Conservation (phyloP, 53 echinoderm and acorn worm genomes). For the Stichopus horrens region DNA sequence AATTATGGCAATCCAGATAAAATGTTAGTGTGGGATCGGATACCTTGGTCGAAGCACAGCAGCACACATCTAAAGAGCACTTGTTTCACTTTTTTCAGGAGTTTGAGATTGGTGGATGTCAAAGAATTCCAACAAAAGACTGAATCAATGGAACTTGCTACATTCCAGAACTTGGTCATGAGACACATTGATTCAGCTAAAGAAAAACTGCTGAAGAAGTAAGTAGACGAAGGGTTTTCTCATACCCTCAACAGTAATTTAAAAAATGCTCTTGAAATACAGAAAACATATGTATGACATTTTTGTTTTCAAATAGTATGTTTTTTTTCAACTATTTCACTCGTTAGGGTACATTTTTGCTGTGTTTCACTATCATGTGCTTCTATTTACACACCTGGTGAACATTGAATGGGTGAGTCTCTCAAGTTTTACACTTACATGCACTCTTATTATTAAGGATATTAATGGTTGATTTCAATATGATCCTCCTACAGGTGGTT, state of each 20-base stretch:
- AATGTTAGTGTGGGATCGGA: background rate
- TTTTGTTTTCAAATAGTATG: too few species aligned
- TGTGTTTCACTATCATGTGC: too few species aligned
- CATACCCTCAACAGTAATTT: too few species aligned
- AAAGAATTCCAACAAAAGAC: slow-evolving; percentile 89
- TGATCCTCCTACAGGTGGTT: slow-evolving; percentile 70
- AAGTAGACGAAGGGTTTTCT: slow-evolving; percentile 31
- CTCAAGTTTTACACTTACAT: background rate
- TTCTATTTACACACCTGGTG: too few species aligned
- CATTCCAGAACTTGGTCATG: slow-evolving; percentile 99
- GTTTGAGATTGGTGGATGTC: slow-evolving; percentile 85
- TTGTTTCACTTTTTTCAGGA: slow-evolving; percentile 53
- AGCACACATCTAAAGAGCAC: background rate
- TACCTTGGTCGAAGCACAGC: background rate
- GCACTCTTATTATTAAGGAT: background rate
- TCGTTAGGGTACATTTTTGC: too few species aligned
- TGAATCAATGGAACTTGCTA: slow-evolving; percentile 92
- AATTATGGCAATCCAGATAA: too few species aligned
- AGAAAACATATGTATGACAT: too few species aligned
- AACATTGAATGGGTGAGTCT: too few species aligned
- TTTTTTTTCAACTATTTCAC: too few species aligned
- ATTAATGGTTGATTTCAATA: too few species aligned
- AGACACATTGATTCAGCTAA: slow-evolving; percentile 95
- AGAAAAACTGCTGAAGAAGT: slow-evolving; percentile 96
- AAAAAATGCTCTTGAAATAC: too few species aligned